Percentiles rank a stretch among this genome's conserved stretches.
These are phyloP conservation scores for Acarapis woodi DNA, from an alignment of 1,140 invertebrate species.

Conservation along the genomic window DNA sequence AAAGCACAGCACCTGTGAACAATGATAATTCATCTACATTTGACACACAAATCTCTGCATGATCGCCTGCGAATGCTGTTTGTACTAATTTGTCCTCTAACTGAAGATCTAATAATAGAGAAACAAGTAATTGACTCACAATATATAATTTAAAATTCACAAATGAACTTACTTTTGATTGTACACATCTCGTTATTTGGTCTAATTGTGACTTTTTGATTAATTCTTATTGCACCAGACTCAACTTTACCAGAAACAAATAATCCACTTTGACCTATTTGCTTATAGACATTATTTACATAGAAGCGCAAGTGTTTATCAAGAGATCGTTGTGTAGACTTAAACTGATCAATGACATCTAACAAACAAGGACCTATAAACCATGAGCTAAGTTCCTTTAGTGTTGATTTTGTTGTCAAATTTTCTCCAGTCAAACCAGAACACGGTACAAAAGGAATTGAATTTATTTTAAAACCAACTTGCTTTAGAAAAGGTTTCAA, in stretches of 20 bases:
- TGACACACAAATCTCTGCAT: slow-evolving; percentile 44
- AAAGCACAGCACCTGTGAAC: slow-evolving; percentile 50
- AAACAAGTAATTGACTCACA: slow-evolving; percentile 5
- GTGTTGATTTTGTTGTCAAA: slow-evolving; percentile 34
- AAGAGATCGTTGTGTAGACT: slow-evolving; percentile 41
- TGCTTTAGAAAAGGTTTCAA: slow-evolving; percentile 67
- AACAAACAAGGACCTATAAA: slow-evolving; percentile 51
- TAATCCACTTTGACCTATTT: slow-evolving; percentile 43
- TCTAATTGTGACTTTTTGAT: slow-evolving; percentile 61
- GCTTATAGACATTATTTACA: slow-evolving; percentile 81
- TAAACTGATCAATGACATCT: slow-evolving; percentile 51
- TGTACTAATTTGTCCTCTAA: slow-evolving; percentile 38
- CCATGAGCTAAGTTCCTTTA: slow-evolving; percentile 39
- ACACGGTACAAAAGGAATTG: slow-evolving; percentile 73
- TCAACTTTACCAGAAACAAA: slow-evolving; percentile 68
- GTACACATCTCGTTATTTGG: slow-evolving; percentile 45
- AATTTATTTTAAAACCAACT: slow-evolving; percentile 65
- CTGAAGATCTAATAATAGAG: slow-evolving; percentile 20
- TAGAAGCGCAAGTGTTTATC: slow-evolving; percentile 67
- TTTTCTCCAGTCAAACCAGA: slow-evolving; percentile 84
- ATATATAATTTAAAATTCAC: slow-evolving; percentile 12
- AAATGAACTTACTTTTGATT: slow-evolving; percentile 31
- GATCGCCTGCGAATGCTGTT: slow-evolving; percentile 76
- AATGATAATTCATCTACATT: slow-evolving; percentile 39
- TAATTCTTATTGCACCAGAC: slow-evolving; percentile 49